Percentiles rank a stretch among this genome's conserved stretches.
Conservation (phyloP, 30 jellyfish, hydroid and myxozoan genomes). For the Hydractinia echinata region DNA sequence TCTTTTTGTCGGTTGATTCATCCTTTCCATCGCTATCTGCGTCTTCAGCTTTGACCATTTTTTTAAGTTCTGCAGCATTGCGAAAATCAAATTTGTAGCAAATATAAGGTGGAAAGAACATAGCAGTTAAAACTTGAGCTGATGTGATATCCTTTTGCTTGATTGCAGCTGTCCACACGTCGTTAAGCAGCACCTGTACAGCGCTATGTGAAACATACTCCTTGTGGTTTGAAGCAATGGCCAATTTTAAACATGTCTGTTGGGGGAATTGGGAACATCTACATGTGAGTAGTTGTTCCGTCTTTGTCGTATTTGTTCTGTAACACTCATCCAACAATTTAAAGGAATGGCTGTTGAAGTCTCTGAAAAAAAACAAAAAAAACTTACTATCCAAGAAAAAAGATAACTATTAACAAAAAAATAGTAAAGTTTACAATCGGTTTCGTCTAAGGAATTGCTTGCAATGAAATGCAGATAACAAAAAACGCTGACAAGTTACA, state of each 20-base stretch:
- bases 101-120: constrained; percentile 25
- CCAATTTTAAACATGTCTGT: constrained; percentile 61
- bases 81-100: constrained; percentile 8
- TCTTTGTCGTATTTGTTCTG: constrained; percentile 34
- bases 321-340: constrained; percentile 65
- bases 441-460: not conserved
- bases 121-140: not conserved
- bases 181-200: constrained; percentile 67
- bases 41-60: constrained; percentile 1
- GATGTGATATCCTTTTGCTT: not conserved
- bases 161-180: constrained; percentile 77
- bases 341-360: constrained; percentile 52
- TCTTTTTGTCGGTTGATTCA: not conserved
- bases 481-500: too few relatives aligned
- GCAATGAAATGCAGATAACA: too few relatives aligned
- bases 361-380: constrained; percentile 30
- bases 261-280: constrained; percentile 48
- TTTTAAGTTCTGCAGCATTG: not conserved
- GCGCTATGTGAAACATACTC: constrained; percentile 77
- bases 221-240: constrained; percentile 55
- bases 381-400: not conserved
- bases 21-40: not conserved
- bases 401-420: not conserved
- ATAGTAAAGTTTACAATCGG: not conserved
- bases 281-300: constrained; percentile 59